phyloP scores from a whole-genome alignment of 2,888 invertebrate genomes.

The Thecocarcelia acutangulata region DNA sequence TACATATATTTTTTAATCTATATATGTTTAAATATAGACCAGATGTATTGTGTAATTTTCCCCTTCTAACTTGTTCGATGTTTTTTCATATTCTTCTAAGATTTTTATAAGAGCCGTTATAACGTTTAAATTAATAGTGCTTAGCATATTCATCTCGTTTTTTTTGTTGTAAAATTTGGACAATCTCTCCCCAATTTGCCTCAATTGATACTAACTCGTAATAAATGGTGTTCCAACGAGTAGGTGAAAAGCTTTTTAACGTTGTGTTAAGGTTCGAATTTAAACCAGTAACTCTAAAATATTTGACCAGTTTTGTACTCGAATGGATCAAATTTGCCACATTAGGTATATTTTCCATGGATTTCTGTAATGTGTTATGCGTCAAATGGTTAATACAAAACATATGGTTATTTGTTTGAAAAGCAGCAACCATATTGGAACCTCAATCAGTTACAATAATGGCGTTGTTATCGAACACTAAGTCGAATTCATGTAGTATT shows the following conservation, averaged over 20 bases:
- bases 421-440: conserved; percentile 55
- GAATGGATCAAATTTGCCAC: conserved; percentile 17
- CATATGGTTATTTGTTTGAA: conserved; percentile 40
- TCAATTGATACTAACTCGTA: conserved; percentile 40
- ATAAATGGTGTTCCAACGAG: conserved; percentile 48
- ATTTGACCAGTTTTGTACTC: conserved; percentile 56
- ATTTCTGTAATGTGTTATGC: conserved; percentile 52
- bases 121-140: conserved; percentile 10
- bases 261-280: conserved; percentile 41
- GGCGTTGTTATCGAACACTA: conserved; percentile 21
- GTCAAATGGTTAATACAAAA: conserved; percentile 56
- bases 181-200: conserved; percentile 44
- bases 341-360: conserved; percentile 40
- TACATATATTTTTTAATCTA: conserved; percentile 33
- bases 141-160: conserved; percentile 20
- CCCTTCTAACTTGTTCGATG: conserved; percentile 40
- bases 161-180: conserved; percentile 13
- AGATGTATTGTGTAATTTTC: conserved; percentile 57
- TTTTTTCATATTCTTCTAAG: conserved; percentile 35
- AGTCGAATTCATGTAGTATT: conserved; percentile 27
- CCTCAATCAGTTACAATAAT: conserved; percentile 57
- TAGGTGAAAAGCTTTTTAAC: conserved; percentile 38
- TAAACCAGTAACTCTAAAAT: conserved; percentile 51
- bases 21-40: conserved; percentile 41
- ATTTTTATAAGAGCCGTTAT: background rate